Evolutionary conservation across 2,113 vertebrate genomes (phyloP).

Genomic region (Tonatia bakeri): DNA sequence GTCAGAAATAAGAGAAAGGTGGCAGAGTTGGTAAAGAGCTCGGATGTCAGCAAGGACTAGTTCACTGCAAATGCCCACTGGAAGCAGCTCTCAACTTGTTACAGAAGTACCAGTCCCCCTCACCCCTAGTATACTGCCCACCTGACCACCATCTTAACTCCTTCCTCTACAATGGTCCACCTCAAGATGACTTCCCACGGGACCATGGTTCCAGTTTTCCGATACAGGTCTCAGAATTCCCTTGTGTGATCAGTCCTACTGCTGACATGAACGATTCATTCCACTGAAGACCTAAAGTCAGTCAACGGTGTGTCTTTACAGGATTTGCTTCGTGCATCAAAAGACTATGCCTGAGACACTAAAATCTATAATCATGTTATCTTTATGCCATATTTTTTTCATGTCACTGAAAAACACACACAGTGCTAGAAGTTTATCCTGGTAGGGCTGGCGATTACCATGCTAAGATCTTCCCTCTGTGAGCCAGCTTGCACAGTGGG

Average conservation of each 20-base stretch:
- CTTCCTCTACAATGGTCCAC: not conserved
- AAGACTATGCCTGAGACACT: not conserved
- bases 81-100: not conserved
- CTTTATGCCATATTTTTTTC: not conserved
- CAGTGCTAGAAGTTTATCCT: not conserved
- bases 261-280: not conserved
- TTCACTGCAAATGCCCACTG: not conserved
- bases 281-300: not conserved
- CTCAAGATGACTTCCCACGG: not conserved
- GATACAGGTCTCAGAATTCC: not conserved
- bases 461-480: not conserved
- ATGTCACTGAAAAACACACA: not conserved
- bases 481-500: not conserved
- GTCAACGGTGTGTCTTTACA: not conserved
- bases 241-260: not conserved
- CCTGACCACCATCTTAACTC: not conserved
- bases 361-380: not conserved
- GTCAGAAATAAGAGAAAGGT: not conserved
- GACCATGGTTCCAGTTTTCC: not conserved
- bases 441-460: not conserved
- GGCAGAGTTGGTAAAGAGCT: not conserved
- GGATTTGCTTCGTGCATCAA: not conserved
- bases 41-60: not conserved
- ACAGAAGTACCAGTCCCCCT: not conserved
- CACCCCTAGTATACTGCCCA: not conserved